These are phyloP conservation scores for Limnephilus marmoratus DNA, from an alignment of 2,888 invertebrate genomes.

Conservation along the genomic window DNA sequence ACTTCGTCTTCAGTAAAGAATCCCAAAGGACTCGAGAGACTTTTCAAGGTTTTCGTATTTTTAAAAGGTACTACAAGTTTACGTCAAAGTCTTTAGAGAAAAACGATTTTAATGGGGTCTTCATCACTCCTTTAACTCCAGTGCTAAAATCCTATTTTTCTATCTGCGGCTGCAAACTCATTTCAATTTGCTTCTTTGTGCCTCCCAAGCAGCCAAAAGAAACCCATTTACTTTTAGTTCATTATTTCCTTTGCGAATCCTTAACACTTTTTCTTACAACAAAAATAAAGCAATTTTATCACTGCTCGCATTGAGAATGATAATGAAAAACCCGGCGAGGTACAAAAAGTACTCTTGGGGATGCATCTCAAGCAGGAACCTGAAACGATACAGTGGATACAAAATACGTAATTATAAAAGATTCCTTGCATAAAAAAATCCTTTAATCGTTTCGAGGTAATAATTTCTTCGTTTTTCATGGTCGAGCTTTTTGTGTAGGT, in stretches of 20 bases:
- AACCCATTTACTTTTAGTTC: slow-evolving; percentile 47
- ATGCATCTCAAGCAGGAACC: slow-evolving; percentile 51
- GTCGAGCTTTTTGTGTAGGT: neutral
- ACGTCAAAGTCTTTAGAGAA: neutral
- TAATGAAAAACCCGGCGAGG: slow-evolving; percentile 59
- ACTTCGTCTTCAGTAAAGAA: neutral
- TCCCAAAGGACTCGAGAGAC: neutral
- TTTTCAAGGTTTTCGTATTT: neutral
- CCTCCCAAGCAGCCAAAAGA: slow-evolving; percentile 19
- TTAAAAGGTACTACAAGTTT: neutral
- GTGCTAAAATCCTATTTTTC: neutral
- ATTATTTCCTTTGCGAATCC: slow-evolving; percentile 57
- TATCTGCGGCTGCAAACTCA: slow-evolving; percentile 15
- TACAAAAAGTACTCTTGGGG: slow-evolving; percentile 51
- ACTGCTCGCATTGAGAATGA: slow-evolving; percentile 56
- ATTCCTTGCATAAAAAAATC: neutral
- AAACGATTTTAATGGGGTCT: neutral
- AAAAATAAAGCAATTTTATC: slow-evolving; percentile 61
- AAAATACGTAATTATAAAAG: slow-evolving; percentile 34
- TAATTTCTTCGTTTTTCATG: neutral
- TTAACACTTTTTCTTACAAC: slow-evolving; percentile 51
- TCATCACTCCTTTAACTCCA: neutral
- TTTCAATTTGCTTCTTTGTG: neutral
- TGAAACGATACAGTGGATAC: neutral
- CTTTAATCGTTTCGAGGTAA: neutral